These are phyloP conservation scores for Ia io DNA, from an alignment of 2,113 vertebrate species.

Conservation along the genomic window DNA sequence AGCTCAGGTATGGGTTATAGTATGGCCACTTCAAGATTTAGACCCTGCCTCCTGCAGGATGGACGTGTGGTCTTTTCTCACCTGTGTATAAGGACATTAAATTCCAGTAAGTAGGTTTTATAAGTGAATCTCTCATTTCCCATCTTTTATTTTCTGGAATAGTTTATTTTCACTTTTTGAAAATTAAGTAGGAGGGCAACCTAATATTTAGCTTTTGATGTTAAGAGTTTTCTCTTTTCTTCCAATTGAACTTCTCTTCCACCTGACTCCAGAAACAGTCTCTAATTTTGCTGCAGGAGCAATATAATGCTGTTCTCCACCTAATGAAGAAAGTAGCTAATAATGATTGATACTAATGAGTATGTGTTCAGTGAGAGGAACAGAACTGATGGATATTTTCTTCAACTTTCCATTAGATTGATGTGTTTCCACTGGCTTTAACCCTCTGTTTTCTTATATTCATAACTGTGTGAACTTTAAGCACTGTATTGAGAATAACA, in stretches of 20 bases:
- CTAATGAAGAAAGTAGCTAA: slow-evolving; percentile 32
- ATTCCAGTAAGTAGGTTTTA: not conserved
- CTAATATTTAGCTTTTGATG: not conserved
- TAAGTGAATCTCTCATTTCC: not conserved
- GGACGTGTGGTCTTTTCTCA: not conserved
- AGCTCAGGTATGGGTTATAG: too few species aligned
- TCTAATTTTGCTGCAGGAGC: not conserved
- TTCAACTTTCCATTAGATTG: not conserved
- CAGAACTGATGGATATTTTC: not conserved
- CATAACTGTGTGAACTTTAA: not conserved
- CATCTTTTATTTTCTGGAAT: not conserved
- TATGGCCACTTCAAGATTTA: not conserved
- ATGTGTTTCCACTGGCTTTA: not conserved
- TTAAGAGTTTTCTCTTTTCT: not conserved
- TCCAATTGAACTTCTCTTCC: not conserved
- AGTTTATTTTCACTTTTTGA: not conserved
- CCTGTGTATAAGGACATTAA: not conserved
- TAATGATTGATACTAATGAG: not conserved
- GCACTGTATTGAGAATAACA: not conserved
- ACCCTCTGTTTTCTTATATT: not conserved
- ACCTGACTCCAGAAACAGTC: not conserved
- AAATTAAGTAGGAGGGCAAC: not conserved
- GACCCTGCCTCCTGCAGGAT: rapidly evolving
- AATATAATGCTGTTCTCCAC: not conserved
- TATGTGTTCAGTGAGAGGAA: not conserved